Base-by-base conservation (phyloP, 1,140 invertebrate species). In the Euborellia annulipes region DNA sequence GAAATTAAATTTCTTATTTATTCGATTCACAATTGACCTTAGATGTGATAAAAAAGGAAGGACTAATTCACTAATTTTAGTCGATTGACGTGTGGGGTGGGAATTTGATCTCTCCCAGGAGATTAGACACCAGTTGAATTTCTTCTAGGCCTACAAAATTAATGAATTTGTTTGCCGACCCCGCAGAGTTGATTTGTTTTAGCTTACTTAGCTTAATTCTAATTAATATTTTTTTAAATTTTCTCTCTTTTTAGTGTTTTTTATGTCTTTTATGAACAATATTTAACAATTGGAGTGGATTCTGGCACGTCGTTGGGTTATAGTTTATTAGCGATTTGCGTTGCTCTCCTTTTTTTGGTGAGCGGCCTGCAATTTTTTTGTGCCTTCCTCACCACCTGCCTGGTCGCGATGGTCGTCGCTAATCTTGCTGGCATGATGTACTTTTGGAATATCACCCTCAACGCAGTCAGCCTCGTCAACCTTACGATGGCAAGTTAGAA, bases 211-310 rank as follows among this genome's bases (percentile, higher is more conserved):
- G n/a, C n/a, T n/a, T n/a, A n/a, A n/a, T n/a, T n/a, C n/a, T n/a
- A n/a, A n/a, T n/a, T n/a, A n/a, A n/a, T n/a, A n/a, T n/a, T n/a
- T n/a, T n/a, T n/a, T n/a, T n/a, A n/a, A n/a, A n/a, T n/a, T n/a
- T n/a, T n/a, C n/a, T n/a, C n/a, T n/a, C n/a, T 55, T 72, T 76
- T 51, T 62, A 89, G 87, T 56, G 65, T 92, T 0, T 92, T 91
- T 62, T 95, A 94, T 58, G 86, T 95, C 0, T 97, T 73, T 59
- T 97, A 89, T 53, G 91, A 96, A 57, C 92, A 96, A 62, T 97
- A 96, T 62, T 64, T 93, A 37, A 85, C 77, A 1, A 88, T 94
- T 49, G 88, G 87, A 76, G 41, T 58, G 2, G 85, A 92, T 54
- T 73, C 84, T 0, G 51, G 85, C n/a, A 57, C 62, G n/a, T 85